Evolutionary conservation across 2,888 invertebrate genomes (phyloP).

Genomic region (Drosophila colorata): DNA sequence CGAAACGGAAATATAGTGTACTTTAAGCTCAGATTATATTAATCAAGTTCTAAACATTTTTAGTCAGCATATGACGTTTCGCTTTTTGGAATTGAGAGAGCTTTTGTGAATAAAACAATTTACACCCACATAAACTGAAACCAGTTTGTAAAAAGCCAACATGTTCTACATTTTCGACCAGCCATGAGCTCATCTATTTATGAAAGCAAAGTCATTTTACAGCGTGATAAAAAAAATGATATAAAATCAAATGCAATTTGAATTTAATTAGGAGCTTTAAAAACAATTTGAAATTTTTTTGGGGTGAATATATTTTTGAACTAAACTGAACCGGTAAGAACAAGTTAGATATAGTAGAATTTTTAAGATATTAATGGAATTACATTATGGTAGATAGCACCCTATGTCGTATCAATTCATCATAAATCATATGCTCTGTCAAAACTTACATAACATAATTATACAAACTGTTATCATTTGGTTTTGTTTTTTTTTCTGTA

Average conservation of each 20-base stretch:
- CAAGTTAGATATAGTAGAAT: conserved; percentile 14
- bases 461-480: conserved; percentile 24
- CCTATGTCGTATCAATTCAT: conserved; percentile 20
- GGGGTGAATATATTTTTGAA: background rate
- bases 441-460: conserved; percentile 28
- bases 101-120: conserved; percentile 17
- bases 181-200: conserved; percentile 18
- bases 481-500: background rate
- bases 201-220: conserved; percentile 1
- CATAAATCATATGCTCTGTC: conserved; percentile 31
- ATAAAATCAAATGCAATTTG: background rate
- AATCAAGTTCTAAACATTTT: background rate
- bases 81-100: background rate
- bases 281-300: conserved; percentile 37
- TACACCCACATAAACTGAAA: conserved; percentile 24
- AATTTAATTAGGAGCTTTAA: conserved; percentile 36
- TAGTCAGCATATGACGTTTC: background rate
- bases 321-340: background rate
- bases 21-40: background rate
- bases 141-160: conserved; percentile 2
- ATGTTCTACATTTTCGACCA: background rate
- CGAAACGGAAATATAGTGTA: background rate
- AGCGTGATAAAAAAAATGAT: conserved; percentile 4
- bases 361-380: conserved; percentile 7
- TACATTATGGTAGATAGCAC: conserved; percentile 23